Percentiles rank a stretch among this genome's conserved stretches.
Evolutionary conservation across 2,113 vertebrate genomes (phyloP).

Genomic region (Ptilonorhynchus violaceus): DNA sequence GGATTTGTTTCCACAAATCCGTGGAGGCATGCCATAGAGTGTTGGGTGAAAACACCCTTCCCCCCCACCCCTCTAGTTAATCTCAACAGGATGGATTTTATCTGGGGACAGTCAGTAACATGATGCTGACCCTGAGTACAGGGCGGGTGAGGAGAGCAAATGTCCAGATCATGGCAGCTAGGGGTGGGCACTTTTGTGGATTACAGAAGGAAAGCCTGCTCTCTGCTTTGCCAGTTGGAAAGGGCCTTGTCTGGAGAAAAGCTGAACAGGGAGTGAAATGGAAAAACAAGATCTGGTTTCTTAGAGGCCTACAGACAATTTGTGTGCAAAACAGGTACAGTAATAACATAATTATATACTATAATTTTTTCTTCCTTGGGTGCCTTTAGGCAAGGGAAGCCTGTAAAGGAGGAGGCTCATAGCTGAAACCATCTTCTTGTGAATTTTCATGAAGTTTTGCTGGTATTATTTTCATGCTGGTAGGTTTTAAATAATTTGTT

Average conservation of each 20-base stretch:
- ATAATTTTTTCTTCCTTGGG: background rate
- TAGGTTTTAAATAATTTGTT: background rate
- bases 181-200: background rate
- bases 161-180: background rate
- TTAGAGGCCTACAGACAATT: background rate
- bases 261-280: background rate
- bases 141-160: background rate
- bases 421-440: background rate
- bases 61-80: rapidly evolving
- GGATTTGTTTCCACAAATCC: background rate
- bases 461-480: background rate
- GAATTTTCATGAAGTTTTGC: background rate
- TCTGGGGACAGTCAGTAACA: rapidly evolving
- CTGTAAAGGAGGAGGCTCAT: background rate
- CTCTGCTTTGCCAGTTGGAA: background rate
- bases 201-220: background rate
- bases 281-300: background rate
- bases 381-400: rapidly evolving
- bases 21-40: rapidly evolving
- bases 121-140: background rate
- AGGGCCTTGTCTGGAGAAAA: background rate
- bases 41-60: background rate
- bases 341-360: background rate
- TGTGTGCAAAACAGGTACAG: background rate
- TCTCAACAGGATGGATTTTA: background rate